Base-by-base conservation (phyloP, 2,113 vertebrate species). In the Phaethon lepturus region DNA sequence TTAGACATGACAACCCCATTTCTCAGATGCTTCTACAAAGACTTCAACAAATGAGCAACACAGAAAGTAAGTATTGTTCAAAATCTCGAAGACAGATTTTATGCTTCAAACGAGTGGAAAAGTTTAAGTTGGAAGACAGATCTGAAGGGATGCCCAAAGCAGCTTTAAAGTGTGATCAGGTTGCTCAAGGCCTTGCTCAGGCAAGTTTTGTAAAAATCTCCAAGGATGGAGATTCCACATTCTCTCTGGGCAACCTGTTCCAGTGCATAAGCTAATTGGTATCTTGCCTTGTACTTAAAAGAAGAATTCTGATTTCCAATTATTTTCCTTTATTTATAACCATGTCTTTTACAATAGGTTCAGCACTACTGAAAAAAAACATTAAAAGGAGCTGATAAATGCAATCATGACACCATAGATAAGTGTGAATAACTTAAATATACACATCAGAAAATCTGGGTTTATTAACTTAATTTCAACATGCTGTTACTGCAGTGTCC, bases 51-150 rank as follows among this genome's bases (percentile, higher is more conserved):
- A 95, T 24, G 74, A 69, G 24, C 94, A 96, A 97, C 96, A 98
- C 95, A 98, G 95, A 98, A 97, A 98, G 93, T 80, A 98, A 97
- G 75, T 88, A 86, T 93, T 98, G 95, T 97, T 98, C 97, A 98
- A 97, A 98, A 97, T 95, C 96, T 86, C 98, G 94, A 98, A 97
- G 97, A 98, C 98, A 98, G 97, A 98, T 98, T 82, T 98, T 96
- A 97, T 97, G 94, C 85, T 97, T 91, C 92, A 90, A 93, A 90
- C 91, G 68, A 94, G 97, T 96, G 55, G 58, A 87, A 97, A 95
- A 96, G 95, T 90, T 91, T 96, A 91, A 97, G 71, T 71, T 98
- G 98, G 76, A 87, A 74, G 24, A 29, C 26, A 62, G 15, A 60
- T 35, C 29, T 52, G 53, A 80, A 93, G 38, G 38, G 8, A 59